Conservation (phyloP, 2,888 invertebrate species). For the Rhaphigaster nebulosa region DNA sequence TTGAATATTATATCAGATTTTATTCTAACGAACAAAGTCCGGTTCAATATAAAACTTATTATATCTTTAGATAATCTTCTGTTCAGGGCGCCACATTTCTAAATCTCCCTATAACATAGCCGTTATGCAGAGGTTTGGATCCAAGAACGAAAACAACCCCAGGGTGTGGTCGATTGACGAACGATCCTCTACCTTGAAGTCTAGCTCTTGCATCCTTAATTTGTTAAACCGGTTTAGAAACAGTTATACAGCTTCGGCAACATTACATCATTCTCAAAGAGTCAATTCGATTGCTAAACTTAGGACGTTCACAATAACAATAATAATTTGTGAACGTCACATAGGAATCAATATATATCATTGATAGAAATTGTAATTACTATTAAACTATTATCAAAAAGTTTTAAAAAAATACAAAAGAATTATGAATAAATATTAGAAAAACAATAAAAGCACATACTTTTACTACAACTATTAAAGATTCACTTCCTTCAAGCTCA, state of each 20-base stretch:
- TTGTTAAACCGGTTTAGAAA: slow-evolving; percentile 4
- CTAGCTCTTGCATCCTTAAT: slow-evolving; percentile 35
- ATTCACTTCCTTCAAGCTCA: slow-evolving; percentile 24
- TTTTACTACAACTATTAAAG: background rate
- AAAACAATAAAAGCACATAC: background rate
- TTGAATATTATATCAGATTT: background rate
- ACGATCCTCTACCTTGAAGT: slow-evolving; percentile 27
- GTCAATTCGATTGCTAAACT: slow-evolving; percentile 11
- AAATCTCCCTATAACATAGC: background rate
- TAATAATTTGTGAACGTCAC: background rate
- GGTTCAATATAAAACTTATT: background rate
- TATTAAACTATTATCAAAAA: background rate
- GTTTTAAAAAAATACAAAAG: background rate
- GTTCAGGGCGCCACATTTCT: background rate
- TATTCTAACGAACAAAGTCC: background rate
- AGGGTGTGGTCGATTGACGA: slow-evolving; percentile 17
- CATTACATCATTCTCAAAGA: slow-evolving; percentile 9
- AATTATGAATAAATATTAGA: too few relatives aligned
- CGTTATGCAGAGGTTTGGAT: background rate
- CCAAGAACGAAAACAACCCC: background rate
- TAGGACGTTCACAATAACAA: background rate
- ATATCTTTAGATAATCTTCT: background rate
- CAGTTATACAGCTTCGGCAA: slow-evolving; percentile 40
- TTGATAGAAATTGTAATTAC: background rate
- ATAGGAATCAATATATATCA: background rate